phyloP scores from a whole-genome alignment of 1,140 invertebrate genomes.

The Oedothorax gibbosus region DNA sequence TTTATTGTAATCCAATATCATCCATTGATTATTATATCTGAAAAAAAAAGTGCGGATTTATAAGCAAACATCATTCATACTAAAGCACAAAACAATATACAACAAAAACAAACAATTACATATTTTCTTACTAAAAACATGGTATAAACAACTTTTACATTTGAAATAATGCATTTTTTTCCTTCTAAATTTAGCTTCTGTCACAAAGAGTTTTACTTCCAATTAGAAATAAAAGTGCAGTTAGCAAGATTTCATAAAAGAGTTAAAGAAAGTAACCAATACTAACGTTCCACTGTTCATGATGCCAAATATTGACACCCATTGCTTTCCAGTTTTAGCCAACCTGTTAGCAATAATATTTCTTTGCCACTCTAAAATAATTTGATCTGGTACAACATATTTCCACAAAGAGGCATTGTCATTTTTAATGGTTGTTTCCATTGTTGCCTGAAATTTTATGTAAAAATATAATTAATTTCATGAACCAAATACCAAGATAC shows the following conservation, averaged over 20 bases:
- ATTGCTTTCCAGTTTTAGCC: slow-evolving; percentile 77
- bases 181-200: not conserved
- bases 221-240: not conserved
- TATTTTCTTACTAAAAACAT: not conserved
- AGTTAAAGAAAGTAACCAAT: slow-evolving; percentile 5
- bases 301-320: slow-evolving; percentile 74
- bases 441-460: slow-evolving; percentile 65
- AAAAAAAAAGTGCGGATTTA: slow-evolving; percentile 5
- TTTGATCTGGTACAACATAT: slow-evolving; percentile 72
- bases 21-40: slow-evolving; percentile 88
- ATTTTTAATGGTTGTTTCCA: slow-evolving; percentile 83
- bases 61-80: too few species aligned
- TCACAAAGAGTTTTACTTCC: not conserved
- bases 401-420: slow-evolving; percentile 75
- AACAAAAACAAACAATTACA: not conserved
- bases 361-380: slow-evolving; percentile 82
- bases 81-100: too few species aligned
- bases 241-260: not conserved
- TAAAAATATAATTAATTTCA: slow-evolving; percentile 17
- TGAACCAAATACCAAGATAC: slow-evolving; percentile 18
- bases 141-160: not conserved
- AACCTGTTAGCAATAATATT: slow-evolving; percentile 89
- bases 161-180: not conserved
- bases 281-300: slow-evolving; percentile 82
- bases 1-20: slow-evolving; percentile 80